Percentiles rank a stretch among this genome's conserved stretches.
Conservation (phyloP, 1,140 invertebrate species). For the Grapholita molesta region DNA sequence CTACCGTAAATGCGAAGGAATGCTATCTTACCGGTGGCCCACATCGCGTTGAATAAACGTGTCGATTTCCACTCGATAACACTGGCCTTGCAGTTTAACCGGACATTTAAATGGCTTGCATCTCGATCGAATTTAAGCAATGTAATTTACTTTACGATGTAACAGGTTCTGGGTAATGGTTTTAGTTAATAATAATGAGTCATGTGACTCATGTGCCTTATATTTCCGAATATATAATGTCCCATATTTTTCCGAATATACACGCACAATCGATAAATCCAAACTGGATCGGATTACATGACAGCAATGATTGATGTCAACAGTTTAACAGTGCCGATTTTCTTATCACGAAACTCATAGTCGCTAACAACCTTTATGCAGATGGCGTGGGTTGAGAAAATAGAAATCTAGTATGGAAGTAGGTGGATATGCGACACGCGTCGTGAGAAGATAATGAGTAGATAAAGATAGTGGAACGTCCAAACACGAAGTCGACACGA, state of each 20-base stretch:
- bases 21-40: slow-evolving; percentile 51
- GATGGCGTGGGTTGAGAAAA: slow-evolving; percentile 34
- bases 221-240: slow-evolving; percentile 20
- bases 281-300: not conserved
- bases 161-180: slow-evolving; percentile 51
- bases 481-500: slow-evolving; percentile 38
- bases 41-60: slow-evolving; percentile 68
- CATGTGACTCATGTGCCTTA: slow-evolving; percentile 25
- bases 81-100: slow-evolving; percentile 68
- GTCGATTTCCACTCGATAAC: slow-evolving; percentile 72
- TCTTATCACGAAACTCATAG: slow-evolving; percentile 10
- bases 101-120: slow-evolving; percentile 69
- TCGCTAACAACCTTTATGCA: not conserved
- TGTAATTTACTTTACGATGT: slow-evolving; percentile 58
- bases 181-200: slow-evolving; percentile 48
- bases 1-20: slow-evolving; percentile 68
- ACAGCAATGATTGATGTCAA: not conserved
- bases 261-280: not conserved
- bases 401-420: slow-evolving; percentile 41
- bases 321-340: not conserved
- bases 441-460: slow-evolving; percentile 37
- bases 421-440: slow-evolving; percentile 26
- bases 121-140: slow-evolving; percentile 51
- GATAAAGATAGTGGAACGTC: slow-evolving; percentile 24
- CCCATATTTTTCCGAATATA: not conserved